A percentile compares a stretch with the other conserved stretches of the same genome.
Evolutionary conservation across 2,888 invertebrate species (phyloP).

Genomic region (Nowickia ferox): DNA sequence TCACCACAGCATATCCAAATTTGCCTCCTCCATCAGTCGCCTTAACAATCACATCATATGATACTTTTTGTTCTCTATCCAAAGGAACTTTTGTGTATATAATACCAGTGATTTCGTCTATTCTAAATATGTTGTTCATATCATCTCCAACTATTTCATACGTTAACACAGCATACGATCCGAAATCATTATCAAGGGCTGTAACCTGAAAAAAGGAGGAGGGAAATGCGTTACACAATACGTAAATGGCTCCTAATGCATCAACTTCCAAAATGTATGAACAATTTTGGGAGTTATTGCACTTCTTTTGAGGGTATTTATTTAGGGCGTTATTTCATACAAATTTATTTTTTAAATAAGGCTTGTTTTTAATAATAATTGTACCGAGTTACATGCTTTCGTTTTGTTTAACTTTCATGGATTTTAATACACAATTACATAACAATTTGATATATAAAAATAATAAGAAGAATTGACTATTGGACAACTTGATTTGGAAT

Average conservation of each 20-base stretch:
- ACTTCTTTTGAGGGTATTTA: no score
- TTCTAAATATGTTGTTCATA: conserved; percentile 88
- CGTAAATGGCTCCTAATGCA: no score
- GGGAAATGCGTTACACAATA: neutral
- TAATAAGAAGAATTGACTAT: no score
- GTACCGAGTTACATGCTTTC: no score
- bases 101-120: conserved; percentile 89
- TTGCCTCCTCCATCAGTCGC: conserved; percentile 93
- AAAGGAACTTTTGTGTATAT: conserved; percentile 88
- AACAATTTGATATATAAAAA: no score
- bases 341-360: neutral
- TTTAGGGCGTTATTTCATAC: neutral
- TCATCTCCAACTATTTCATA: conserved; percentile 91
- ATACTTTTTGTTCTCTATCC: conserved; percentile 88
- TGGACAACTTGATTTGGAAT: no score
- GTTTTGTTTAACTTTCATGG: no score
- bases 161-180: conserved; percentile 88
- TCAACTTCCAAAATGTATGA: no score
- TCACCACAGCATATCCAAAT: conserved; percentile 89
- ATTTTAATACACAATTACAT: no score
- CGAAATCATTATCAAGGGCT: conserved; percentile 92
- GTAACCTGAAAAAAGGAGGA: conserved; percentile 84
- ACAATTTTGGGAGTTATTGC: no score
- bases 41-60: conserved; percentile 90
- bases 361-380: no score